These are phyloP conservation scores for Drosophila littoralis DNA, from an alignment of 1,140 invertebrate species.

Conservation along the genomic window DNA sequence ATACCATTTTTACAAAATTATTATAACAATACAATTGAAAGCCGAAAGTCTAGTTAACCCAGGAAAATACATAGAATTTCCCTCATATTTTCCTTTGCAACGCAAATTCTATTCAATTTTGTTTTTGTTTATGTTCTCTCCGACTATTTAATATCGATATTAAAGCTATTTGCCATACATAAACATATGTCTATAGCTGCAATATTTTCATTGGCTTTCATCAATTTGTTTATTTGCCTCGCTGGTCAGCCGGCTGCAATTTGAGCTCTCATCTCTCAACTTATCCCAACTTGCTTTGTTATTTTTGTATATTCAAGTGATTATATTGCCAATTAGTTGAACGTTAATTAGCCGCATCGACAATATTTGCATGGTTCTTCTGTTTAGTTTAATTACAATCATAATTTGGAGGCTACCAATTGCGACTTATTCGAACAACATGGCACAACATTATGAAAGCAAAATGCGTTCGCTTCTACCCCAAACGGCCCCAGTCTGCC, in stretches of 20 bases:
- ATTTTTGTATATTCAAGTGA: slow-evolving; percentile 38
- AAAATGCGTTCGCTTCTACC: slow-evolving; percentile 14
- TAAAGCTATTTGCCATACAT: neutral
- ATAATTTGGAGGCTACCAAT: slow-evolving; percentile 47
- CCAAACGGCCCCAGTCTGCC: neutral
- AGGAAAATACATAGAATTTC: no score
- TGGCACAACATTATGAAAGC: slow-evolving; percentile 25
- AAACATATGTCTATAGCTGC: neutral
- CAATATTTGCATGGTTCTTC: slow-evolving; percentile 64
- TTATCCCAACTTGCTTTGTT: slow-evolving; percentile 6
- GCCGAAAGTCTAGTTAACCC: no score
- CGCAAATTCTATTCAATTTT: slow-evolving; percentile 23
- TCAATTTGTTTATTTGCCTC: slow-evolving; percentile 19
- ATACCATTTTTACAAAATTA: no score
- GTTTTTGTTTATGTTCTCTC: neutral
- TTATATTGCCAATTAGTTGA: slow-evolving; percentile 67
- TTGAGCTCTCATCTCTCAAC: slow-evolving; percentile 3
- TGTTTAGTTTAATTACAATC: slow-evolving; percentile 43
- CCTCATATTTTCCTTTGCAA: no score
- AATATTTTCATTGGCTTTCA: slow-evolving; percentile 24
- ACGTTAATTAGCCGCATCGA: slow-evolving; percentile 55
- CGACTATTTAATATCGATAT: neutral
- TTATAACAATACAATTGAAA: no score
- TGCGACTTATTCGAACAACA: slow-evolving; percentile 32
- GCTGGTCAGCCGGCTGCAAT: slow-evolving; percentile 6